phyloP scores from a whole-genome alignment of 2,888 invertebrate species.

The Parnassius mnemosyne region DNA sequence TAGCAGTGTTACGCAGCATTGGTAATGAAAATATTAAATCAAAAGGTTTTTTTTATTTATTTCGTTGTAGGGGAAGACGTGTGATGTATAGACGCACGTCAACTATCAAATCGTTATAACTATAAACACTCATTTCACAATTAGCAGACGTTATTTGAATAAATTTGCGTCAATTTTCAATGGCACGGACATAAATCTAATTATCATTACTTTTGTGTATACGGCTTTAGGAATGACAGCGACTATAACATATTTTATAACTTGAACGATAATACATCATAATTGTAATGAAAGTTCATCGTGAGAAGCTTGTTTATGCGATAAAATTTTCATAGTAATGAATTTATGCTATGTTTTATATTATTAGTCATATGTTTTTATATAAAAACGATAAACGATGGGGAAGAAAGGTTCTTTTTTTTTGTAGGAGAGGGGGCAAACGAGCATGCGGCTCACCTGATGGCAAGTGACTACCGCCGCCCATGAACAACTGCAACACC shows the following conservation, averaged over 20 bases:
- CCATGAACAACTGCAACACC: too few species aligned
- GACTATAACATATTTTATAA: slow-evolving; percentile 36
- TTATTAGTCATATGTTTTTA: slow-evolving; percentile 8
- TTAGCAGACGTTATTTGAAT: slow-evolving; percentile 71
- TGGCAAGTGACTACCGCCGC: too few species aligned
- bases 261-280: slow-evolving; percentile 41
- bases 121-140: slow-evolving; percentile 69
- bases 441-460: too few species aligned
- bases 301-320: slow-evolving; percentile 38
- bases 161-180: slow-evolving; percentile 71
- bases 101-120: slow-evolving; percentile 62
- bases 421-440: too few species aligned
- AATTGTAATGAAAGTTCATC: slow-evolving; percentile 53
- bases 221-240: slow-evolving; percentile 56
- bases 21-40: slow-evolving; percentile 33
- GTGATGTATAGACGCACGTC: slow-evolving; percentile 67
- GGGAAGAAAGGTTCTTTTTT: too few species aligned
- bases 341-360: slow-evolving; percentile 25
- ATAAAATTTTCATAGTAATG: slow-evolving; percentile 34
- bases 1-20: slow-evolving; percentile 28
- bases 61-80: slow-evolving; percentile 38
- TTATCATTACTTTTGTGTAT: slow-evolving; percentile 45
- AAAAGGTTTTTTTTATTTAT: slow-evolving; percentile 28
- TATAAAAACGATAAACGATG: not conserved
- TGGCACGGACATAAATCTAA: slow-evolving; percentile 65